These are phyloP conservation scores for Osmerus mordax DNA, from an alignment of 2,113 vertebrate species.

Conservation along the genomic window DNA sequence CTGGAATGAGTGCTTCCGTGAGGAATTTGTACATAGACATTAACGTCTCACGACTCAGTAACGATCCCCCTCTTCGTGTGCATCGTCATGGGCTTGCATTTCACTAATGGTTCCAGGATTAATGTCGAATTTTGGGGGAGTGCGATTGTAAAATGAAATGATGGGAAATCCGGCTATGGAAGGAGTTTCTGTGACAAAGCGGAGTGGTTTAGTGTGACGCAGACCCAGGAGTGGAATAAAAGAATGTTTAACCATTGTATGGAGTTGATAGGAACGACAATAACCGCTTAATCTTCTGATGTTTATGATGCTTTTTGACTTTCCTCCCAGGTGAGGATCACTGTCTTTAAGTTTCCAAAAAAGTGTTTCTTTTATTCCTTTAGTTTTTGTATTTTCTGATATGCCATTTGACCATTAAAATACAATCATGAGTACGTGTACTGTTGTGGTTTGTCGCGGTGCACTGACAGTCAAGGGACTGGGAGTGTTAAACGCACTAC, in stretches of 20 bases:
- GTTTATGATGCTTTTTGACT: conserved; percentile 6
- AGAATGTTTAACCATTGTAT: too few species aligned
- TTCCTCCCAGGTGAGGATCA: conserved; percentile 8
- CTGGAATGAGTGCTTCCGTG: background rate
- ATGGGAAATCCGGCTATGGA: too few species aligned
- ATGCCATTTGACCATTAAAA: conserved; percentile 45
- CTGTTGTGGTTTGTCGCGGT: too few species aligned
- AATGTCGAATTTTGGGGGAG: background rate
- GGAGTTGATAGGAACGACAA: background rate
- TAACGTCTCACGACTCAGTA: background rate
- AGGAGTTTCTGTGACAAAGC: too few species aligned
- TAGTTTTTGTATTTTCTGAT: conserved; percentile 25
- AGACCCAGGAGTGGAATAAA: too few species aligned
- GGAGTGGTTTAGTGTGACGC: too few species aligned
- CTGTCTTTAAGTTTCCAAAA: conserved; percentile 1
- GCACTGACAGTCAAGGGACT: too few species aligned
- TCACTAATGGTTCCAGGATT: background rate
- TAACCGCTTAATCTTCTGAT: conserved; percentile 1
- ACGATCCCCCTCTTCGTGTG: background rate
- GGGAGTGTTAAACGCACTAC: too few species aligned
- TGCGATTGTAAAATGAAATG: background rate
- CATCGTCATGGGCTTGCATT: background rate
- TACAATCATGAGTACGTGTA: conserved; percentile 22
- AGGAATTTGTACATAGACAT: background rate
- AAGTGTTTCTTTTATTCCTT: conserved; percentile 15